Evolutionary conservation across 2,797 vertebrate species (phyloP), one percentile per base, ranked within the genome.

Genomic region (Scleropages formosus): DNA sequence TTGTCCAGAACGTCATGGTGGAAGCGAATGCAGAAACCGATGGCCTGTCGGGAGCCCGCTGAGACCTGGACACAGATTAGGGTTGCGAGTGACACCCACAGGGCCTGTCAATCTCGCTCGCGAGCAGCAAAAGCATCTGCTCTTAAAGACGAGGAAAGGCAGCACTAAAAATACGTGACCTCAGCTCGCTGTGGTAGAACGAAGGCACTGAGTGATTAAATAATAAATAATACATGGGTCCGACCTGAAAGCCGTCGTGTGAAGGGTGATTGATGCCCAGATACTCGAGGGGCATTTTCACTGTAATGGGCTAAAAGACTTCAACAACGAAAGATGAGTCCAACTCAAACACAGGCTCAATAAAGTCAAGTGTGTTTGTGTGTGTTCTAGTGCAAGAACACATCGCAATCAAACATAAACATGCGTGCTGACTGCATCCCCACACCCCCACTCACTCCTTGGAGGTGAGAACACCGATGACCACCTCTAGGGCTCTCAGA

Each of bases 201-300:
- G 51, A n/a, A 59, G 71, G 26, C 62, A 1, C 24, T 56, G 47
- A 68, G 68, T 59, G 64, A 75, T 75, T 83, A 79, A 87, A 85
- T 71, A 80, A 85, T 83, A 85, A 87, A 82, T 83, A 58, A 87
- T 81, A 72, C 80, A 63, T 64, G 77, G 26, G 72, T 78, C 75
- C 74, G 75, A 82, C 79, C 78, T 10, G 18, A 67, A 80, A 69
- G 78, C 77, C 80, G 72, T 72, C 53, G 44, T 78, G 61, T 64
- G 65, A 64, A 66, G 74, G 72, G 72, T 78, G 58, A 79, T 75
- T 77, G 76, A 67, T 69, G 79, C 59, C 67, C 61, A 65, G 67
- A 62, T 64, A 51, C 56, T 72, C 65, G 72, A n/a, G 15, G 12
- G 51, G 31, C 3, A 46, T 58, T 27, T 56, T 58, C 18, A 18